Base-by-base conservation (phyloP, 2,797 vertebrate genomes). In the Agapornis canus region DNA sequence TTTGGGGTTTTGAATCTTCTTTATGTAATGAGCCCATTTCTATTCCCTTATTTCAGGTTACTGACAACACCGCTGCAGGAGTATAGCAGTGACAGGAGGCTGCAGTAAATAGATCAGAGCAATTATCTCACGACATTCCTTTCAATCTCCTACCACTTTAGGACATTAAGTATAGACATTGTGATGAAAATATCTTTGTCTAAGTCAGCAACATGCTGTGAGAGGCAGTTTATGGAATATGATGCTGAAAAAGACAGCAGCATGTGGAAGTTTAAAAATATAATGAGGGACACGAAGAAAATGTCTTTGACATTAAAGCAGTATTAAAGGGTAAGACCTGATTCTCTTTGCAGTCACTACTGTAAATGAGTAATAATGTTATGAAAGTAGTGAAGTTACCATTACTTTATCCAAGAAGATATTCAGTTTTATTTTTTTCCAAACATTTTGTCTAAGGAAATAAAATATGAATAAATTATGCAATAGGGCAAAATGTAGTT, bases 161-260 rank as follows among this genome's bases (percentile, higher is more conserved):
- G 86, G 82, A 95, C 31, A 31, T 86, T 71, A 91, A 42, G 32
- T 71, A 42, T 82, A 94, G 87, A 82, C 63, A 22, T 11, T 42
- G 70, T 59, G 80, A 84, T 86, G 91, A 94, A 94, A 96, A 95
- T 92, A 79, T 68, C 88, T 90, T 95, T 86, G 88, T 73, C 83
- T 66, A 92, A 61, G 60, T 93, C 81, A 94, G 90, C 73, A 94
- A 79, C 88, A 92, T 84, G 86, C 86, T 92, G 88, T 75, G 92
- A 93, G 29, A 73, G 11, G 57, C 29, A 93, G 60, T n/a, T 82
- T 77, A 82, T 72, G 29, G 83, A 84, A 88, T 35, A 82, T 70
- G 88, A 84, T 37, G 54, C 47, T 73, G 73, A 70, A 93, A 92
- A 84, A 90, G 88, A 70, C 63, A 94, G 70, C 88, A 89, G 68